Conservation (phyloP, 2,797 vertebrate genomes). For the Sus cebifrons region DNA sequence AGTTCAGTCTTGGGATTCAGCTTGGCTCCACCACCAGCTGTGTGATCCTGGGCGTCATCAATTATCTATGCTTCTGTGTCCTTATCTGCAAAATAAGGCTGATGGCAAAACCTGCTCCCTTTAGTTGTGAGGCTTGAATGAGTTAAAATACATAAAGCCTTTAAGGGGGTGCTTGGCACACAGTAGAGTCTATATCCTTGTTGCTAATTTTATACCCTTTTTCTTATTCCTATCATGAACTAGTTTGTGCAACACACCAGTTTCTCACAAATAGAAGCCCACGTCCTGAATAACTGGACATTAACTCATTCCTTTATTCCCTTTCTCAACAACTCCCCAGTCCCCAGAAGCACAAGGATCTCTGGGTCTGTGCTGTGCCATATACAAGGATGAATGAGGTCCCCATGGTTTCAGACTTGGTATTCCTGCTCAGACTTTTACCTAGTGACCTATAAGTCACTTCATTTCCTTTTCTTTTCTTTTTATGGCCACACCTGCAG, state of each 20-base stretch:
- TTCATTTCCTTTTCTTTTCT: slow-evolving; percentile 25
- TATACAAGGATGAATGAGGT: background rate
- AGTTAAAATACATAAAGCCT: background rate
- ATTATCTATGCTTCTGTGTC: background rate
- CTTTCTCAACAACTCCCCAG: background rate
- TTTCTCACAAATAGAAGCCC: background rate
- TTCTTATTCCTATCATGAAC: background rate
- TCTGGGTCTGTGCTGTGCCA: background rate
- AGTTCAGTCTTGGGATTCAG: background rate
- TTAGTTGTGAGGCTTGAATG: background rate
- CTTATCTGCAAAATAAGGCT: background rate
- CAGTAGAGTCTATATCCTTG: background rate
- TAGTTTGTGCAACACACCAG: background rate
- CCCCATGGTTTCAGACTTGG: background rate
- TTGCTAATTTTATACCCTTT: background rate
- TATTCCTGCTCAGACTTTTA: slow-evolving; percentile 49
- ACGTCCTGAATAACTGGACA: background rate
- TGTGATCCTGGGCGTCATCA: background rate
- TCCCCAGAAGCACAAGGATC: background rate
- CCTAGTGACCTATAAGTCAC: slow-evolving; percentile 38
- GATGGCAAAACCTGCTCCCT: background rate
- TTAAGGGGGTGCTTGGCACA: background rate
- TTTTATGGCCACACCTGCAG: background rate
- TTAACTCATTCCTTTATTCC: too few species aligned
- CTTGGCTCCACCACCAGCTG: background rate